Evolutionary conservation across 2,797 vertebrate genomes (phyloP).

Genomic region (Notamacropus eugenii): DNA sequence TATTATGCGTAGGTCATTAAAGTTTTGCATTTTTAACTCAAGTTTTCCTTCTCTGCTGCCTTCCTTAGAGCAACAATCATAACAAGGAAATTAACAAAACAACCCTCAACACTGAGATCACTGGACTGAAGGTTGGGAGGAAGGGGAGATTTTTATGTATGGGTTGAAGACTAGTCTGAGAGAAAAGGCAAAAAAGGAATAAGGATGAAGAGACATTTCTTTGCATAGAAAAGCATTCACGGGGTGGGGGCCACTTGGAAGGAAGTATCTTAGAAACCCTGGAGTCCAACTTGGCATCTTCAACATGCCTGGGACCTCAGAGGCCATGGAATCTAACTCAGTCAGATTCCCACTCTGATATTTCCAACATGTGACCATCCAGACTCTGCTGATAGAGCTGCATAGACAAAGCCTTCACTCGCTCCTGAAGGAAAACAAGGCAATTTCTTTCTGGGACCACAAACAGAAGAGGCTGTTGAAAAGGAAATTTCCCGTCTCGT

Average conservation of each 20-base stretch:
- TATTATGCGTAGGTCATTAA: neutral
- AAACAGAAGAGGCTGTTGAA: neutral
- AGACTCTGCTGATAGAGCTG: neutral
- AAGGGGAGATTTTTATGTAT: neutral
- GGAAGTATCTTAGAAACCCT: neutral
- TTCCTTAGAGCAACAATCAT: neutral
- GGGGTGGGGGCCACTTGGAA: neutral
- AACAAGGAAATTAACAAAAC: neutral
- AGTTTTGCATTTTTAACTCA: neutral
- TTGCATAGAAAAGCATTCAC: neutral
- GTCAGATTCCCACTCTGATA: neutral
- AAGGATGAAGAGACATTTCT: neutral
- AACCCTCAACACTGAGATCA: neutral
- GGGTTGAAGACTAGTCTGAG: neutral
- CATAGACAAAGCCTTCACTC: neutral
- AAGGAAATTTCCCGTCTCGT: neutral
- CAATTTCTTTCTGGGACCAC: neutral
- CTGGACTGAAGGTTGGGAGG: neutral
- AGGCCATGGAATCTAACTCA: neutral
- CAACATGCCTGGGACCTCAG: neutral
- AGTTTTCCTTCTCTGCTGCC: neutral
- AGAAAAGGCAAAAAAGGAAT: neutral
- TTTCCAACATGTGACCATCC: neutral
- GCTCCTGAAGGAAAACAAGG: neutral
- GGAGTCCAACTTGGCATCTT: neutral